A percentile compares a stretch with the other conserved stretches of the same genome.
Conservation (phyloP, 2,113 vertebrate species). For the Ploceus nigricollis region DNA sequence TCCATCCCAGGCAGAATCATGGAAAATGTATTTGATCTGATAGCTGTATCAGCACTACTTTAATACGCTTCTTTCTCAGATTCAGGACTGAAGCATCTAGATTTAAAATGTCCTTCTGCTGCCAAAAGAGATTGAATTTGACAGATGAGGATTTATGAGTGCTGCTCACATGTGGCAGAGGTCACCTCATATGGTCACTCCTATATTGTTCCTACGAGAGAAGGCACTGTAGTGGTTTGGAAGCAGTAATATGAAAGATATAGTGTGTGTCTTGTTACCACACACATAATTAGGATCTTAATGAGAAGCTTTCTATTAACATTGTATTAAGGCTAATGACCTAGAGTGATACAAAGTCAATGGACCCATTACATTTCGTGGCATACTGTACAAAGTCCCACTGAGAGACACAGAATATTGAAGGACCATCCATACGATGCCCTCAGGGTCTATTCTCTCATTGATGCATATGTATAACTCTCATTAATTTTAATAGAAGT, state of each 20-base stretch:
- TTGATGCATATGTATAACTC: constrained; percentile 37
- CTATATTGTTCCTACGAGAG: not conserved
- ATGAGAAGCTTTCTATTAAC: constrained; percentile 55
- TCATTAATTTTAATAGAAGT: constrained; percentile 45
- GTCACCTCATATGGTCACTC: constrained; percentile 44
- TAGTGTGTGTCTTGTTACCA: not conserved
- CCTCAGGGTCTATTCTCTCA: constrained; percentile 40
- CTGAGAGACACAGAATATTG: constrained; percentile 37
- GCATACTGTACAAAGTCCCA: constrained; percentile 8
- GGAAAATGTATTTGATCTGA: constrained; percentile 55
- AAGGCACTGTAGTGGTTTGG: not conserved
- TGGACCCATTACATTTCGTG: not conserved
- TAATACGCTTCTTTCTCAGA: constrained; percentile 10
- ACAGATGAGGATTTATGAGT: constrained; percentile 61
- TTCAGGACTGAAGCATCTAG: constrained; percentile 29
- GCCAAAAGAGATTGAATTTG: constrained; percentile 53
- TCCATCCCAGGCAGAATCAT: constrained; percentile 3
- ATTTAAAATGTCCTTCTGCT: constrained; percentile 58
- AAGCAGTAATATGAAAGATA: constrained; percentile 41
- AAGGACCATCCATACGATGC: constrained; percentile 1
- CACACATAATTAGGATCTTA: constrained; percentile 50
- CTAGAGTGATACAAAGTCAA: constrained; percentile 50
- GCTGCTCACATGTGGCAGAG: not conserved
- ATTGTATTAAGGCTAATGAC: constrained; percentile 26
- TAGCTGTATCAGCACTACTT: constrained; percentile 29